phyloP scores from a whole-genome alignment of 1,140 invertebrate species.

The Drosophila watanabei region DNA sequence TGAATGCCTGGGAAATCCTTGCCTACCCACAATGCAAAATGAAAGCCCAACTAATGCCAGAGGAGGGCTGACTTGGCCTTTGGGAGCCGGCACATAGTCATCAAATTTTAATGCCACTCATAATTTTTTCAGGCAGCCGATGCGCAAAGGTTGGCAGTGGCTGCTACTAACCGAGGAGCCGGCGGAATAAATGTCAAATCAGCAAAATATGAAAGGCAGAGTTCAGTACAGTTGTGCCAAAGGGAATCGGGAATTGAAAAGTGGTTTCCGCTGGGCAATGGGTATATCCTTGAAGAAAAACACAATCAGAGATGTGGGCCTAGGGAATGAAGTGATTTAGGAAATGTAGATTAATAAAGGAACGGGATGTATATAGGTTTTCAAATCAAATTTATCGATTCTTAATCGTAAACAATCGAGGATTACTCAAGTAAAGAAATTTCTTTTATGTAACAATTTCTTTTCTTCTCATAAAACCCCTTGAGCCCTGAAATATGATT shows the following conservation, averaged over 20 bases:
- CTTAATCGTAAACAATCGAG: background rate
- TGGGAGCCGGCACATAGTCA: slow-evolving; percentile 48
- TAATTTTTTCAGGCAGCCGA: slow-evolving; percentile 73
- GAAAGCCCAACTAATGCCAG: slow-evolving; percentile 42
- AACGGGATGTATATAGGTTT: background rate
- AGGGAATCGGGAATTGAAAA: slow-evolving; percentile 33
- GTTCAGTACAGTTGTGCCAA: slow-evolving; percentile 33
- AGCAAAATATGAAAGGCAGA: slow-evolving; percentile 50
- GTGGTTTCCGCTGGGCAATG: slow-evolving; percentile 18
- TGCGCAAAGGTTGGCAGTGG: slow-evolving; percentile 67
- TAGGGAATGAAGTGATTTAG: background rate
- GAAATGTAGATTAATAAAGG: background rate
- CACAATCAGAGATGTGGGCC: slow-evolving; percentile 18
- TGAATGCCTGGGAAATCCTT: slow-evolving; percentile 39
- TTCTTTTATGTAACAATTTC: background rate
- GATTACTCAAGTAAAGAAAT: background rate
- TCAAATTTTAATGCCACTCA: slow-evolving; percentile 80
- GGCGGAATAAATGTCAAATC: slow-evolving; percentile 66
- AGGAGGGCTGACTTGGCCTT: slow-evolving; percentile 26
- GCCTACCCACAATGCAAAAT: slow-evolving; percentile 10
- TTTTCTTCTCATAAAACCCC: background rate
- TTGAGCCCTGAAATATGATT: slow-evolving; percentile 6
- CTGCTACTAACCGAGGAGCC: slow-evolving; percentile 21
- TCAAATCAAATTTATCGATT: background rate
- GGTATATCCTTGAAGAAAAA: slow-evolving; percentile 21